phyloP scores from a whole-genome alignment of 2,113 vertebrate genomes.

The Ondatra zibethicus region DNA sequence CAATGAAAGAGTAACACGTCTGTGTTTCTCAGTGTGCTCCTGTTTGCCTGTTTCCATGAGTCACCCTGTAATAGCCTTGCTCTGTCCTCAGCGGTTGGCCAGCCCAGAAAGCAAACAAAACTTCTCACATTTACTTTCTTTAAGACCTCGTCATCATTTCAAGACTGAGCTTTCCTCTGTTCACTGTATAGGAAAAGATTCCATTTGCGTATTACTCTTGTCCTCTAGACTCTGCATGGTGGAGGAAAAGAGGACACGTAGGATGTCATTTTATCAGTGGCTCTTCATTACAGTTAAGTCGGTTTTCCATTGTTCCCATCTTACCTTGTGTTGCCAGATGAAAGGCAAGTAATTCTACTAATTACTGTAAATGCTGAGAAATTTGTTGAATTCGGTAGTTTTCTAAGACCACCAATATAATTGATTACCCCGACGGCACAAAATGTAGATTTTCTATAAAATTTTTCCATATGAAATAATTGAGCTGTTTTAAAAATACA shows the following conservation, averaged over 20 bases:
- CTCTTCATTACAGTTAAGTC: constrained; percentile 64
- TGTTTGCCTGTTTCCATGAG: constrained; percentile 63
- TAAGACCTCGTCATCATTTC: constrained; percentile 78
- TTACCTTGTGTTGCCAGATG: constrained; percentile 37
- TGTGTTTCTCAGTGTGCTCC: background rate
- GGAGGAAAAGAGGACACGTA: constrained; percentile 39
- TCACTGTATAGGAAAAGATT: background rate
- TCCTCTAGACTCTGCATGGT: background rate
- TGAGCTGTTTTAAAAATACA: background rate
- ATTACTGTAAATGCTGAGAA: background rate
- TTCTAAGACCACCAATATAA: background rate
- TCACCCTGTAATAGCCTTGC: constrained; percentile 51
- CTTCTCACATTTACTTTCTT: constrained; percentile 60
- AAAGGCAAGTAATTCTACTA: constrained; percentile 39
- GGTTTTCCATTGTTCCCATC: constrained; percentile 64
- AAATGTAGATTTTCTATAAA: background rate
- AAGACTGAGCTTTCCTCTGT: constrained; percentile 31
- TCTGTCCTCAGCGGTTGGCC: constrained; percentile 38
- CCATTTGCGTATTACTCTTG: constrained; percentile 20
- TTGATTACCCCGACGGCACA: background rate
- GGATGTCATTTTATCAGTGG: constrained; percentile 63
- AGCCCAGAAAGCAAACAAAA: constrained; percentile 83
- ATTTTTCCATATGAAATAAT: constrained; percentile 8
- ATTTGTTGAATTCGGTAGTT: constrained; percentile 21
- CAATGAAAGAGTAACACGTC: constrained; percentile 56